Evolutionary conservation across 2,113 vertebrate species (phyloP).

Genomic region (Cheilinus undulatus): DNA sequence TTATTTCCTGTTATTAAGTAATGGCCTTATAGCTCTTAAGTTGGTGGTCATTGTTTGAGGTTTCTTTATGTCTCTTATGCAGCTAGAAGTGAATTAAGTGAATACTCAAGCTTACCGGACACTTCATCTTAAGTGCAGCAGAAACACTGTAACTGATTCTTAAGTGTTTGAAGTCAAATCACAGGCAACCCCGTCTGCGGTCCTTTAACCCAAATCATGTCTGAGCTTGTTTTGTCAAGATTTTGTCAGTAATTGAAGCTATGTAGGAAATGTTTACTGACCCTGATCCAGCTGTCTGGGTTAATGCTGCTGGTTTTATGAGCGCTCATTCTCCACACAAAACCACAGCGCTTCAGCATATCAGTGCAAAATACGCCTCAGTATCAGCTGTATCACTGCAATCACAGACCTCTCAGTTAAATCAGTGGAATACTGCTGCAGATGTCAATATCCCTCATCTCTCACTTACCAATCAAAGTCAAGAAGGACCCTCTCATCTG

Average conservation of each 20-base stretch:
- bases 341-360: no score
- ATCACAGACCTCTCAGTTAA: no score
- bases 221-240: not conserved
- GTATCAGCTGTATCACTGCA: no score
- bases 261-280: conserved; percentile 36
- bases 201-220: not conserved
- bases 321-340: no score
- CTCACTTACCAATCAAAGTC: no score
- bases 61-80: conserved; percentile 22
- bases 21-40: not conserved
- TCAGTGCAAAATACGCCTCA: no score
- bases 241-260: conserved; percentile 29
- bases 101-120: conserved; percentile 21
- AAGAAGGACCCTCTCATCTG: no score
- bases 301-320: no score
- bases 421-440: no score
- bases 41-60: conserved; percentile 27
- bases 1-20: conserved; percentile 1
- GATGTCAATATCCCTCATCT: no score
- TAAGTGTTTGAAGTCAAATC: conserved; percentile 44
- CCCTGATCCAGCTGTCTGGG: conserved; percentile 19
- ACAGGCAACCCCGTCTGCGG: conserved; percentile 35
- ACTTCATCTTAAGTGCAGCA: conserved; percentile 34
- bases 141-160: conserved; percentile 21
- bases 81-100: conserved; percentile 40